Evolutionary conservation across 2,888 invertebrate species (phyloP).

Genomic region (Podabrus alpinus): DNA sequence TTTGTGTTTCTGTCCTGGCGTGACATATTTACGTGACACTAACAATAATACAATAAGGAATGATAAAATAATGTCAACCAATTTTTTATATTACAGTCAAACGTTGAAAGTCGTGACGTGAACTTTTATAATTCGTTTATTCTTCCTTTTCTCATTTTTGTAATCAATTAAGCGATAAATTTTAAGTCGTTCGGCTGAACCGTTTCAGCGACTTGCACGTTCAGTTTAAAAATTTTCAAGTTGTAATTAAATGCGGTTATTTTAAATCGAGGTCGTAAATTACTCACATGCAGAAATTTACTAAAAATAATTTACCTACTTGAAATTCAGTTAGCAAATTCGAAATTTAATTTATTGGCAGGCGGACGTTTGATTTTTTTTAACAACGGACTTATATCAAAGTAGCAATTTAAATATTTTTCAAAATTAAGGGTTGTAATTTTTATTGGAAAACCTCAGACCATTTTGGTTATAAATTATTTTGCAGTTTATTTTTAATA

Average conservation of each 20-base stretch:
- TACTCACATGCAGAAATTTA: not conserved
- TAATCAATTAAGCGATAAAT: not conserved
- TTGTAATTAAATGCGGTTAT: not conserved
- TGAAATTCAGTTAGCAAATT: not conserved
- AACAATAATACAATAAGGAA: slow-evolving; percentile 1
- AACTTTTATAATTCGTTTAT: not conserved
- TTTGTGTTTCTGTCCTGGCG: not conserved
- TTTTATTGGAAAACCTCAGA: not conserved
- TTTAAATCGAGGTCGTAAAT: not conserved
- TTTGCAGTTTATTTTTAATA: not conserved
- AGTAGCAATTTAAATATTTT: not conserved
- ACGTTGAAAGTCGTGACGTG: not conserved
- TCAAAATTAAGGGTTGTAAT: not conserved
- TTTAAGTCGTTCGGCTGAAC: not conserved
- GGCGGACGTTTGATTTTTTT: not conserved
- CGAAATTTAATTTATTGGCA: not conserved
- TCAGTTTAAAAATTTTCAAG: not conserved
- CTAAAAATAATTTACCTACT: not conserved
- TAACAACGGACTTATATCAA: not conserved
- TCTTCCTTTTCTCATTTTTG: not conserved
- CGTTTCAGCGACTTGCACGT: not conserved
- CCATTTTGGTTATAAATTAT: not conserved
- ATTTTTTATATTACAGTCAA: not conserved
- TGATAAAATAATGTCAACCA: not conserved
- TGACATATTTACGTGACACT: slow-evolving; percentile 1